Base-by-base conservation (phyloP, 2,888 invertebrate species). In the Pardosa pseudoannulata region DNA sequence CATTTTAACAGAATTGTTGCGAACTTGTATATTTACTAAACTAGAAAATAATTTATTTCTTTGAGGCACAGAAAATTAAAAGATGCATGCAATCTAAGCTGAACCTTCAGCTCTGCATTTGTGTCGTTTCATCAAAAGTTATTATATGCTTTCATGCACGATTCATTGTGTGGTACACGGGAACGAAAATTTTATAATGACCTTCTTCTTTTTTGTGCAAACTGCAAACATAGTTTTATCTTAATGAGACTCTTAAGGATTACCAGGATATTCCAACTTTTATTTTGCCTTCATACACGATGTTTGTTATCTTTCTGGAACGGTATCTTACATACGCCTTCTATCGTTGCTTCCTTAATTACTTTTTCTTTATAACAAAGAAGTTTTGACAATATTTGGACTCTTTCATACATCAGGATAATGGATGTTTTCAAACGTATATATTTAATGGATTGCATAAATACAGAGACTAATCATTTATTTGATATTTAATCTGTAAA, bases 211-310 rank as follows among this genome's bases (percentile, higher is more conserved):
- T 46, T 2, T 46, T 7, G 7, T 16, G 7, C 9, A 6, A 16
- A 16, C 5, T 13, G 46, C 9, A 46, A 6, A 46, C 5, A 5
- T 46, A 16, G 9, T 16, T 46, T 46, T 46, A 46, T 46, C 11
- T 56, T 23, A 56, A 56, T 23, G 56, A 56, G 56, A 23, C 23
- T 56, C 56, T 56, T 19, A 56, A 56, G 56, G 23, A 23, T 56
- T 56, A 23, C 56, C 56, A 6, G 23, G 5, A 56, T 23, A 5
- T 56, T 23, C 23, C 6, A 23, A 9, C 2, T 16, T 46, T 46
- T 46, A 46, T 23, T 19, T 11, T 23, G 16, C 19, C 2, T 6
- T 5, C 6, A 23, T 19, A 19, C 1, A 23, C 5, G 1, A n/a
- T 11, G 56, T 56, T 23, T 23, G 56, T 56, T 56, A 56, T 56